Evolutionary conservation across 2,113 vertebrate species (phyloP), one percentile per base, ranked within the genome.

Genomic region (Corapipo altera): DNA sequence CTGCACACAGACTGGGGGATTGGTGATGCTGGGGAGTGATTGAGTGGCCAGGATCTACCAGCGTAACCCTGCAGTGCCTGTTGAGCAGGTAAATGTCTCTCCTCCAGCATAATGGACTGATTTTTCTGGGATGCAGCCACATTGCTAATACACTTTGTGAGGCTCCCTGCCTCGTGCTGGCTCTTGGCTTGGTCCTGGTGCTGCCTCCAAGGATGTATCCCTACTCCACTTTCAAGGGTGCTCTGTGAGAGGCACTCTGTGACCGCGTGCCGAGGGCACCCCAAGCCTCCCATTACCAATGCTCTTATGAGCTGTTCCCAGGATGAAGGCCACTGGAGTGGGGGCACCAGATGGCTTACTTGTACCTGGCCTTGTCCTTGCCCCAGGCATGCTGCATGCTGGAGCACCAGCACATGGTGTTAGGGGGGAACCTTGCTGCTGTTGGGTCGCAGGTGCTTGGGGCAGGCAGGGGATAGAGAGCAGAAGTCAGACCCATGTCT

Each of bases 321-420:
- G 49, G 65, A 78, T 2, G 58, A 95, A 96, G 95, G 96, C 81
- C 81, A 14, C 58, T 1, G 5, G 70, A 49, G 26, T 11, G 16
- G 37, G 44, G 54, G 71, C 32, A 83, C 58, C 89, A 95, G 91
- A 73, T 94, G 94, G 74, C 51, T 82, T 55, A 1, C 11, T 72
- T 46, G 54, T 87, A 88, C 92, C 81, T 95, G 91, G 55, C 93
- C 83, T 85, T 89, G 94, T 76, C 91, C 85, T 94, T n/a, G 75
- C 82, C 64, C 46, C 0, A 0, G 80, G 64, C 43, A 6, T 0
- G 1, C 4, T 11, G 10, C 18, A 5, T 4, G 2, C 69, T 37
- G 55, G 15, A 73, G 85, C 30, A 32, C 20, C 4, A 6, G 92
- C 51, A 37, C 69, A 51, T 0, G 2, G 62, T 0, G 0, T 62